Conservation (phyloP, 2,888 invertebrate genomes). For the Cristatella mucedo region DNA sequence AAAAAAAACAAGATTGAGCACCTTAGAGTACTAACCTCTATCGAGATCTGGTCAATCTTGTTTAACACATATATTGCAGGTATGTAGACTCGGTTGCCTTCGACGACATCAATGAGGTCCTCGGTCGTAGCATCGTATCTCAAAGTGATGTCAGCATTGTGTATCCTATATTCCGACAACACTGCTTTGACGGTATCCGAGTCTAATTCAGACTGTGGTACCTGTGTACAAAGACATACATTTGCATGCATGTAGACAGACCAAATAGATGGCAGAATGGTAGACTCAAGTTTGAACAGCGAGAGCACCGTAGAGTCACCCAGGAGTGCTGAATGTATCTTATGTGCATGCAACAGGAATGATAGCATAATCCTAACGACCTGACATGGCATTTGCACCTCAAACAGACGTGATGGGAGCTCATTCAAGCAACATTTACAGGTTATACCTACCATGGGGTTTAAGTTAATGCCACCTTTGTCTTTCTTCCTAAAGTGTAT, state of each 20-base stretch:
- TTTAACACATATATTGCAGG: slow-evolving; percentile 97
- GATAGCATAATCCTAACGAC: too few relatives aligned
- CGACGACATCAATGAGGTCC: slow-evolving; percentile 92
- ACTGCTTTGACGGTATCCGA: slow-evolving; percentile 84
- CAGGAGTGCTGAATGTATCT: too few relatives aligned
- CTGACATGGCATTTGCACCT: too few relatives aligned
- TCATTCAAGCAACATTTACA: too few relatives aligned
- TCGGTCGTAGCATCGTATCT: slow-evolving; percentile 71
- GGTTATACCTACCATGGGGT: slow-evolving; percentile 22
- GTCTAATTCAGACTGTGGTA: slow-evolving; percentile 77
- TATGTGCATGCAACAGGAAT: too few relatives aligned
- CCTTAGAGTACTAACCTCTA: slow-evolving; percentile 52
- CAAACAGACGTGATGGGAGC: too few relatives aligned
- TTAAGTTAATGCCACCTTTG: slow-evolving; percentile 89
- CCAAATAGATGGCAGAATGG: too few relatives aligned
- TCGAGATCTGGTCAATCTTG: slow-evolving; percentile 67
- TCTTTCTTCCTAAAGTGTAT: slow-evolving; percentile 90
- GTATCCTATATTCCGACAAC: slow-evolving; percentile 89
- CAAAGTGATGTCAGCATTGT: slow-evolving; percentile 92
- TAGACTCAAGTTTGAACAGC: neutral
- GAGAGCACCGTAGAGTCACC: neutral
- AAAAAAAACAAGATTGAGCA: slow-evolving; percentile 87
- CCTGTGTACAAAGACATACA: slow-evolving; percentile 16
- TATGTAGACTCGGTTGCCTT: slow-evolving; percentile 92
- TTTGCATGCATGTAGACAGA: slow-evolving; percentile 3